Conservation (phyloP, 2,113 vertebrate species). For the Semnopithecus entellus region DNA sequence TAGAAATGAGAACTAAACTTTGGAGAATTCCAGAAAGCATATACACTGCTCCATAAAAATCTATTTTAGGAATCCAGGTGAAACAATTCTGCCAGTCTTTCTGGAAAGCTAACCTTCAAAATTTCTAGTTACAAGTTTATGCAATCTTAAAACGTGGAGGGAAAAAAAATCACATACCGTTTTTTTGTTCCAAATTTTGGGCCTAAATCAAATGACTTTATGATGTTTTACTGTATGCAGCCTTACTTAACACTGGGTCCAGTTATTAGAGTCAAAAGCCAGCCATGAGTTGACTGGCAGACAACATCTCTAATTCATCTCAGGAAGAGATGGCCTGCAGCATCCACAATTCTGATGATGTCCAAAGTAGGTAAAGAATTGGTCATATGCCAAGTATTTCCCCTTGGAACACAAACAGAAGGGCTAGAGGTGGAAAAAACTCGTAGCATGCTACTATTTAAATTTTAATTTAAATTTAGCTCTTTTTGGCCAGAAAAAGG, state of each 20-base stretch:
- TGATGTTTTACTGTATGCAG: not conserved
- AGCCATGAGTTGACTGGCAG: not conserved
- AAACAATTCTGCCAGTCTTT: conserved; percentile 8
- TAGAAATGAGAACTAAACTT: conserved; percentile 35
- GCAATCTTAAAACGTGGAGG: not conserved
- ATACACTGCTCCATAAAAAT: conserved; percentile 19
- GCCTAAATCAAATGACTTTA: not conserved
- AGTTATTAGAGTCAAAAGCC: not conserved
- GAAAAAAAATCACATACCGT: not conserved
- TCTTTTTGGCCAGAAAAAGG: not conserved
- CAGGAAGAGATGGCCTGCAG: not conserved
- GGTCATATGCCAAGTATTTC: conserved; percentile 11
- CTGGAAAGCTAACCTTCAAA: not conserved
- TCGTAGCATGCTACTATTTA: not conserved
- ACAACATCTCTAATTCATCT: not conserved
- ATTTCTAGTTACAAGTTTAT: not conserved
- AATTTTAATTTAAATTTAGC: conserved; percentile 17
- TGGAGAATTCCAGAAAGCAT: not conserved
- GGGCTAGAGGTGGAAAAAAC: not conserved
- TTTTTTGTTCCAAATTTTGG: not conserved
- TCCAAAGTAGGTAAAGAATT: conserved; percentile 37
- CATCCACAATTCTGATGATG: not conserved
- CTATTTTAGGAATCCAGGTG: conserved; percentile 33
- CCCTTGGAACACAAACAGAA: not conserved
- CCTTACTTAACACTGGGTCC: not conserved